A percentile compares a stretch with the other conserved stretches of the same genome.
phyloP scores from a whole-genome alignment of 1,140 invertebrate species.

The Anadara kagoshimensis region DNA sequence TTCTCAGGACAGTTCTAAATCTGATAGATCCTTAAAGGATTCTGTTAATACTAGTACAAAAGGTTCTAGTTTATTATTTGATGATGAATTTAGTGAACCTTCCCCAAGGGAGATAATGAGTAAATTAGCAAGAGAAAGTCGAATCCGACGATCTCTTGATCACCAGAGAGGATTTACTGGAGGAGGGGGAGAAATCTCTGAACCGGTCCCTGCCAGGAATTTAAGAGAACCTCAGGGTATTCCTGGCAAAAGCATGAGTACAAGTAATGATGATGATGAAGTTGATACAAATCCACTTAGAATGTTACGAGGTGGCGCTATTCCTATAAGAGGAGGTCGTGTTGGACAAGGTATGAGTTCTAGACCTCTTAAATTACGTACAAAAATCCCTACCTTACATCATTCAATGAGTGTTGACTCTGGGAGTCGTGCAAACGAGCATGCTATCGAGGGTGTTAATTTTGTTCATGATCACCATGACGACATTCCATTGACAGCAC shows the following conservation, averaged over 20 bases:
- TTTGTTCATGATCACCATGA: conserved; percentile 21
- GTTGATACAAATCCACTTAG: conserved; percentile 82
- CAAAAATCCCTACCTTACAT: conserved; percentile 46
- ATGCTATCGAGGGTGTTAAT: conserved; percentile 35
- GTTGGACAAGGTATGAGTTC: conserved; percentile 64
- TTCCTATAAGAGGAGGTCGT: conserved; percentile 61
- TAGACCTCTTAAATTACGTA: conserved; percentile 54
- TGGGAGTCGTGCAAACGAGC: conserved; percentile 34
- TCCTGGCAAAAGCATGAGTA: conserved; percentile 48
- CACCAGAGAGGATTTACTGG: conserved; percentile 60
- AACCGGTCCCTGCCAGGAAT: conserved; percentile 47
- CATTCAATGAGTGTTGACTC: conserved; percentile 55
- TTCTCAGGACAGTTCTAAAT: conserved; percentile 9
- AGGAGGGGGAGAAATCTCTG: conserved; percentile 35
- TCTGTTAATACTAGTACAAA: conserved; percentile 16
- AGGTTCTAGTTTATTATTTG: conserved; percentile 49
- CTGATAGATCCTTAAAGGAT: conserved; percentile 13
- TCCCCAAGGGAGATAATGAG: conserved; percentile 67
- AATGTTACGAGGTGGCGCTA: conserved; percentile 78
- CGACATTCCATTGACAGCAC: conserved; percentile 23
- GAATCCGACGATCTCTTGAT: conserved; percentile 61
- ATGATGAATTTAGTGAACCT: conserved; percentile 66
- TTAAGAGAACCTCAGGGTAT: conserved; percentile 67
- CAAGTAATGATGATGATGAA: conserved; percentile 58
- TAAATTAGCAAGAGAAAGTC: conserved; percentile 61